Evolutionary conservation across 2,113 vertebrate genomes (phyloP).

Genomic region (Illadopsis cleaveri): DNA sequence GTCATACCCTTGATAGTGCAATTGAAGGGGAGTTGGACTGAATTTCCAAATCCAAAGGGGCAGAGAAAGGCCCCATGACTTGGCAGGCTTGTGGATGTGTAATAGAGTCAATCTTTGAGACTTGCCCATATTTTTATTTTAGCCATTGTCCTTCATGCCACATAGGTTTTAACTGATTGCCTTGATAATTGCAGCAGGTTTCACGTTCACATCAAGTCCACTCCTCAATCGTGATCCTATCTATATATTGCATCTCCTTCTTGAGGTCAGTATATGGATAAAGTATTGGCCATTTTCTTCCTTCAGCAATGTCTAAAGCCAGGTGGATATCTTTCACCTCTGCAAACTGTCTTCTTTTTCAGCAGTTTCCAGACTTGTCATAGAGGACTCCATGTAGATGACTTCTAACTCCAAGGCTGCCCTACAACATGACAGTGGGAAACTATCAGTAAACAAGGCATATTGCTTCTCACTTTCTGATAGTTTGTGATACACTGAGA

Average conservation of each 20-base stretch:
- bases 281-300: neutral
- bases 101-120: neutral
- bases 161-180: neutral
- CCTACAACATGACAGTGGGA: neutral
- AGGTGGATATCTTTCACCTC: neutral
- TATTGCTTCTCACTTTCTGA: neutral
- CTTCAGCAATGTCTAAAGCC: neutral
- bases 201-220: neutral
- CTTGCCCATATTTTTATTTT: neutral
- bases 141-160: neutral
- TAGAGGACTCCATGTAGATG: neutral
- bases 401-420: neutral
- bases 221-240: neutral
- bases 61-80: neutral
- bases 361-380: neutral
- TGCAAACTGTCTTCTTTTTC: neutral
- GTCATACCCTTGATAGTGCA: fast-evolving
- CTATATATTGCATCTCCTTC: neutral
- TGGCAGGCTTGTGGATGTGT: neutral
- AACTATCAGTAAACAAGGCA: neutral
- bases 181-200: neutral
- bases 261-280: neutral
- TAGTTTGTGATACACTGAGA: neutral
- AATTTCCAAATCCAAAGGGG: neutral
- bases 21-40: neutral